Evolutionary conservation across 2,797 vertebrate genomes (phyloP).

Genomic region (Molossus alvarezi): DNA sequence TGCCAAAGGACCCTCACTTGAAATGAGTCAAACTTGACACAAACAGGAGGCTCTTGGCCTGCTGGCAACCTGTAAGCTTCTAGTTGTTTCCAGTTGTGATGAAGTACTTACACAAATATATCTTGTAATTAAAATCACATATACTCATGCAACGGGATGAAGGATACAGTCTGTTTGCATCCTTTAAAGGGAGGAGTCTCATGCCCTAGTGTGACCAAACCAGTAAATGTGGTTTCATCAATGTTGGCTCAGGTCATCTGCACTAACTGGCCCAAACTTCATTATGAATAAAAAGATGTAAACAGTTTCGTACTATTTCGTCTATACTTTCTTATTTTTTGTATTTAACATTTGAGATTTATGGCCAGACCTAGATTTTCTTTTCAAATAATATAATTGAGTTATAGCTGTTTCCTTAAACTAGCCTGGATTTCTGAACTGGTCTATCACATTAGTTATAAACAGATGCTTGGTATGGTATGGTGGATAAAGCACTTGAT

Average conservation of each 20-base stretch:
- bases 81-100: constrained; percentile 24
- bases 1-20: constrained; percentile 49
- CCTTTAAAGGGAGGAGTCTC: constrained; percentile 45
- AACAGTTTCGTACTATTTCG: constrained; percentile 44
- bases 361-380: constrained; percentile 32
- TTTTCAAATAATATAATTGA: constrained; percentile 64
- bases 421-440: constrained; percentile 29
- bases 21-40: constrained; percentile 51
- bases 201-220: background rate
- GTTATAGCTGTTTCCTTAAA: constrained; percentile 49
- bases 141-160: constrained; percentile 35
- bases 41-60: background rate
- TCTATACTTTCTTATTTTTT: background rate
- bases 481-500: constrained; percentile 52
- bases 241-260: background rate
- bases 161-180: background rate
- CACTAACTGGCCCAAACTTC: constrained; percentile 35
- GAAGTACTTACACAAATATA: constrained; percentile 45
- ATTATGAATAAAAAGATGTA: constrained; percentile 62
- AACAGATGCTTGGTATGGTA: constrained; percentile 57
- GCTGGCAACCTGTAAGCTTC: constrained; percentile 36
- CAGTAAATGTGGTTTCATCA: constrained; percentile 27
- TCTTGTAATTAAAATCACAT: background rate
- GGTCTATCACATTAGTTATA: constrained; percentile 30
- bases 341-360: constrained; percentile 53